These are phyloP conservation scores for Hypocryptadius cinnamomeus DNA, from an alignment of 2,113 vertebrate genomes.

Conservation along the genomic window DNA sequence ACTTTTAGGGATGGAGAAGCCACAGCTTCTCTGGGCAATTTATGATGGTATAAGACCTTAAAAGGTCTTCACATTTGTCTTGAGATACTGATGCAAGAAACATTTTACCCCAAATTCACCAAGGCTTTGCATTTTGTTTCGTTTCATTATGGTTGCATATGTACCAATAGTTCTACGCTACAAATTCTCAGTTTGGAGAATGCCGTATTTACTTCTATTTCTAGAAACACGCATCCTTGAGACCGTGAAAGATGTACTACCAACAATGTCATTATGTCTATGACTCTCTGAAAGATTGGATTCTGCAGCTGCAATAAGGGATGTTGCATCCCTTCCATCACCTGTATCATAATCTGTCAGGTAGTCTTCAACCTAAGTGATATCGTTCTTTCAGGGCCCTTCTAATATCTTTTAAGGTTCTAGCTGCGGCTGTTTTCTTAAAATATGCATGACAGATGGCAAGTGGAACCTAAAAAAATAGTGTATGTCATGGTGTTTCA, in stretches of 20 bases:
- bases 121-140: background rate
- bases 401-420: background rate
- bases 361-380: background rate
- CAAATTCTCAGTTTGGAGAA: background rate
- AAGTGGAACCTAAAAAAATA: background rate
- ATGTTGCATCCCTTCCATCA: background rate
- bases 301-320: background rate
- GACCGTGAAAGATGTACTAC: background rate
- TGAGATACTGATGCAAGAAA: background rate
- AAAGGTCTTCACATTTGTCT: background rate
- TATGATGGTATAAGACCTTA: background rate
- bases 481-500: background rate
- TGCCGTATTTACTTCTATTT: background rate
- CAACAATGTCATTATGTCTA: background rate
- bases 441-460: background rate
- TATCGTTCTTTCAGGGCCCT: rapidly evolving
- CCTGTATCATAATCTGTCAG: background rate
- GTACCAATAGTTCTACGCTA: background rate
- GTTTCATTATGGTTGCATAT: background rate
- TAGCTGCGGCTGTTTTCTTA: background rate
- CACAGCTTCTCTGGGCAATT: background rate
- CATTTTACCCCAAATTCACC: background rate
- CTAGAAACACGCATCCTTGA: background rate
- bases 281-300: background rate
- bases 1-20: background rate